Evolutionary conservation across 1,140 invertebrate genomes (phyloP).

Genomic region (Tetragonula clypearis): DNA sequence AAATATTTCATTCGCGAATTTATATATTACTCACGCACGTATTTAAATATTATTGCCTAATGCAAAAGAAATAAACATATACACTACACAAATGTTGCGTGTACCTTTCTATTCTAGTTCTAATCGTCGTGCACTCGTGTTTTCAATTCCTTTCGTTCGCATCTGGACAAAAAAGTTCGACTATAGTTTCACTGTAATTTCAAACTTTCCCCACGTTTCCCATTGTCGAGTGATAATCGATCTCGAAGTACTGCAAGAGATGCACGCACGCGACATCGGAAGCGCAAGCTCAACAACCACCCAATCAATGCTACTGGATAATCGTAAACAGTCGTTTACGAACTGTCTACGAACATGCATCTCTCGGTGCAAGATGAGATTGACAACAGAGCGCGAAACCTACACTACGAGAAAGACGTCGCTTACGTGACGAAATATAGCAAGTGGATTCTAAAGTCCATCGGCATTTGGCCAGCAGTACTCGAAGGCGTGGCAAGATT

Average conservation of each 20-base stretch:
- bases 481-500: not conserved
- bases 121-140: not conserved
- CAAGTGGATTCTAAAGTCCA: constrained; percentile 40
- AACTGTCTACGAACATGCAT: constrained; percentile 4
- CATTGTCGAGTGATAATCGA: not conserved
- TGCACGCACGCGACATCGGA: not conserved
- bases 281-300: constrained; percentile 6
- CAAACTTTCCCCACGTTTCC: not conserved
- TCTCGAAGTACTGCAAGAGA: not conserved
- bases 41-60: not conserved
- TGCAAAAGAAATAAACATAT: too few relatives aligned
- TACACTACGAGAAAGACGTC: constrained; percentile 25
- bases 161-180: not conserved
- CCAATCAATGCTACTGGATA: constrained; percentile 37
- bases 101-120: not conserved
- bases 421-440: constrained; percentile 26
- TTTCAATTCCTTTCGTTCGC: not conserved
- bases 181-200: not conserved
- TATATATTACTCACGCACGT: not conserved
- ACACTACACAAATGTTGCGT: not conserved
- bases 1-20: not conserved
- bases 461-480: constrained; percentile 61
- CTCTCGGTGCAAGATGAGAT: not conserved
- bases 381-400: not conserved
- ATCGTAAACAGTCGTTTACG: constrained; percentile 27